phyloP scores from a whole-genome alignment of 2,888 invertebrate genomes.

The Ennomos fuscantarius region DNA sequence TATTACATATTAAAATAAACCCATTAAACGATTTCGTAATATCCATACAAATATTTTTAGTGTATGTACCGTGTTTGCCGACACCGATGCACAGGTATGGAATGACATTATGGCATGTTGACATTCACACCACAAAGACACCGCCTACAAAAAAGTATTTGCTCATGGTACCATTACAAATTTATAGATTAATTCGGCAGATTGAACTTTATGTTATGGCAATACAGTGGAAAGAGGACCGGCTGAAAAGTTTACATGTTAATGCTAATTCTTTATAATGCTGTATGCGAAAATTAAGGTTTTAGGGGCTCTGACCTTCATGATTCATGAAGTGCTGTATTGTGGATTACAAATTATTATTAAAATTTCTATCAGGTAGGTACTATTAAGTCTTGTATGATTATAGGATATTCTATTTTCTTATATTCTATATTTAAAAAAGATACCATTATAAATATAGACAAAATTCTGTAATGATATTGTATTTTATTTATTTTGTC shows the following conservation, averaged over 20 bases:
- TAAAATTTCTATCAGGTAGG: too few relatives aligned
- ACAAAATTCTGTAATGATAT: too few relatives aligned
- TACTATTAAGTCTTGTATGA: too few relatives aligned
- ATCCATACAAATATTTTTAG: slow-evolving; percentile 40
- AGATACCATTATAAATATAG: too few relatives aligned
- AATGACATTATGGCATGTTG: slow-evolving; percentile 50
- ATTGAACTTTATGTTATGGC: slow-evolving; percentile 16
- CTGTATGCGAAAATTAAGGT: too few relatives aligned
- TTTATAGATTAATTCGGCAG: slow-evolving; percentile 18
- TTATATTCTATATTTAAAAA: too few relatives aligned
- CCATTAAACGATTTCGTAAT: slow-evolving; percentile 41
- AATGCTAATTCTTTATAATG: too few relatives aligned
- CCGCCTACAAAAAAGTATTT: slow-evolving; percentile 44
- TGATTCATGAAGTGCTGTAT: too few relatives aligned
- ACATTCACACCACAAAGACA: slow-evolving; percentile 54
- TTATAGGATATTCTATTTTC: too few relatives aligned
- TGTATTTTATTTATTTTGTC: too few relatives aligned
- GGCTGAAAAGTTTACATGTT: neutral
- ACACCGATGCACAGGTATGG: slow-evolving; percentile 52
- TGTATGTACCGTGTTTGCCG: slow-evolving; percentile 52
- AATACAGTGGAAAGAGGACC: slow-evolving; percentile 2
- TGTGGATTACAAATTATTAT: too few relatives aligned
- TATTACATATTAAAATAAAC: slow-evolving; percentile 35
- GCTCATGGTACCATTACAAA: slow-evolving; percentile 13
- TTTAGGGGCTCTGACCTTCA: neutral